Conservation (phyloP, 2,797 vertebrate genomes). For the Aotus griseimembra region DNA sequence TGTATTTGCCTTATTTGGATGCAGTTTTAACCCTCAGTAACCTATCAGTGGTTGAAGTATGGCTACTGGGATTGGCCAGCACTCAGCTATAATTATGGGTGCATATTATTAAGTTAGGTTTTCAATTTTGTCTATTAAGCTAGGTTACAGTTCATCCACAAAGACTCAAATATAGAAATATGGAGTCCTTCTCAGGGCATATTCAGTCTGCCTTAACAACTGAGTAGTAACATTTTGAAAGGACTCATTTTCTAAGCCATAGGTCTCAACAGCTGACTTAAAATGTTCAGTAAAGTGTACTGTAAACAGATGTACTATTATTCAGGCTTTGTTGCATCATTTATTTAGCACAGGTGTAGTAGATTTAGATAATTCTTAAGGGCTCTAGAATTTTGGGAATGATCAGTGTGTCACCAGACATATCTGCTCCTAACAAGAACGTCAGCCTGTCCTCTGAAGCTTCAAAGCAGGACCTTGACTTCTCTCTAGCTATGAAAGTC, state of each 20-base stretch:
- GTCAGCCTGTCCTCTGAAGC: not conserved
- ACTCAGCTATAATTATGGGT: no score
- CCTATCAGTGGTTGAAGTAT: no score
- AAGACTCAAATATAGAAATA: no score
- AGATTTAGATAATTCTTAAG: not conserved
- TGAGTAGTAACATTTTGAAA: not conserved
- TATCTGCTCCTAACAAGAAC: not conserved
- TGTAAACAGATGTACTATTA: not conserved
- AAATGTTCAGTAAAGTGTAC: not conserved
- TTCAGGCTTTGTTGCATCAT: not conserved
- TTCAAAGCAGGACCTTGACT: not conserved
- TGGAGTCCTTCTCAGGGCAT: no score
- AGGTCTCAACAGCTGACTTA: not conserved
- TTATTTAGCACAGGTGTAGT: not conserved
- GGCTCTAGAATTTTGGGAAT: not conserved
- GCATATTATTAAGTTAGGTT: no score
- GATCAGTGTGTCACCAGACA: not conserved
- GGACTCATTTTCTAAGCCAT: not conserved
- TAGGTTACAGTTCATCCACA: no score
- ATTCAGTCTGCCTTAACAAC: no score
- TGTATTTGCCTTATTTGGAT: no score
- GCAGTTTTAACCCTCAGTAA: no score
- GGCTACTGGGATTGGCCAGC: no score
- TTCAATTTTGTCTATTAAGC: no score
- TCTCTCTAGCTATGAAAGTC: not conserved